Conservation (phyloP, 2,113 vertebrate genomes). For the Sus scrofa region T2T-Sscrofa CM000823.6:55687001-55687500, state of each 20-base stretch:
- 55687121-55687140: background rate
- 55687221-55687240: background rate
- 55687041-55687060: background rate
- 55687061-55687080: fast-evolving
- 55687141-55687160: fast-evolving
- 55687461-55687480: background rate
- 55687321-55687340: background rate
- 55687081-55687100: background rate
- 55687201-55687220: fast-evolving
- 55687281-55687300: background rate
- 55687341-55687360: background rate
- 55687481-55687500: background rate
- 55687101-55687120: background rate
- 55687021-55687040: background rate
- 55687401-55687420: background rate
- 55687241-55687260: background rate
- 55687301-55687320: background rate
- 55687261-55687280: background rate
- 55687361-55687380: background rate
- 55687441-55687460: background rate
- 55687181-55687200: background rate
- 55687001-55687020: background rate
- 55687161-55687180: too few species aligned
- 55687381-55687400: background rate
- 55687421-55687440: background rate